Evolutionary conservation across 2,888 invertebrate species (phyloP), one percentile per base, ranked within the genome.

Genomic region (Scaptomyza cyrtandrae): DNA sequence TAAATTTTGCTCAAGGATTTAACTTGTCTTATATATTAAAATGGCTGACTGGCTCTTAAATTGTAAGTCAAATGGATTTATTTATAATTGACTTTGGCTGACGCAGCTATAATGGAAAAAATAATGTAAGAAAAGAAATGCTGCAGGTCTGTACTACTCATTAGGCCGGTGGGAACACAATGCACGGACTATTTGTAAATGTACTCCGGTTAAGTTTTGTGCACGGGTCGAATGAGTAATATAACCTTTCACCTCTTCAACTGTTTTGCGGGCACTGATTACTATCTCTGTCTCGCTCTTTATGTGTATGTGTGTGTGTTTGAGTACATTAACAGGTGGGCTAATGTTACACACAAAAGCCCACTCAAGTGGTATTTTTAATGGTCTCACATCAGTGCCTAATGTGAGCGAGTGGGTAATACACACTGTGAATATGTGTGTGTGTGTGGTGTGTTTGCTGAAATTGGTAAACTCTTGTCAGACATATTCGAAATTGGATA

Each of bases 191-290:
- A 57, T 45, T 58, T 43, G 59, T 39, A 61, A 68, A 82, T 66
- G 65, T 55, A 66, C 48, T 58, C n/a, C 54, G 61, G 55, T 66
- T 73, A 61, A 69, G 55, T 61, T 62, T 57, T 39, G 31, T 54
- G n/a, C 41, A 59, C 43, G 7, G 16, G 49, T 55, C 84, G 86
- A 74, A 80, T 83, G 59, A 69, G 84, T 71, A 86, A 74, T 70
- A 24, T 29, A 53, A 60, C 67, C 76, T 85, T 71, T 78, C 66
- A 61, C 69, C 65, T 71, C 60, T 71, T 78, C 66, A 61, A 69
- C 65, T 71, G 62, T 57, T 70, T 54, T 59, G 57, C 29, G 29
- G 44, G 6, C 33, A 61, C 61, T 49, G 52, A 62, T 63, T 68
- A 66, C 60, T 73, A 53, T 73, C 39, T 62, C 35, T 31, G n/a